These are phyloP conservation scores for Melanotaenia maccullochi DNA, from an alignment of 2,797 vertebrate genomes.

Conservation along the genomic window DNA sequence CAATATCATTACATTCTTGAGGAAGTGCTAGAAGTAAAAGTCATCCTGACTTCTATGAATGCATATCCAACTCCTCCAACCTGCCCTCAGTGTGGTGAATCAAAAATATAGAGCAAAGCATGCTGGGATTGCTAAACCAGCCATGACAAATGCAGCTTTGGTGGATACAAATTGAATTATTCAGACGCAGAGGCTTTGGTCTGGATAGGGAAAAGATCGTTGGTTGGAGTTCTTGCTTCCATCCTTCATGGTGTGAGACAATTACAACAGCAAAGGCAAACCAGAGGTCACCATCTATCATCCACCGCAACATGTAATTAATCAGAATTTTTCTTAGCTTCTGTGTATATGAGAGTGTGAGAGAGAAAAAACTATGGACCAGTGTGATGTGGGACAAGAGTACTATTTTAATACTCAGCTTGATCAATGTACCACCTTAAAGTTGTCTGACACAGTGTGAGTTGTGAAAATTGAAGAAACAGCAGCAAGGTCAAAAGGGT, in stretches of 20 bases:
- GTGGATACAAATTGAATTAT: slow-evolving; percentile 80
- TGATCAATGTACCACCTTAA: slow-evolving; percentile 48
- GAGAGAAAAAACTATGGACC: slow-evolving; percentile 11
- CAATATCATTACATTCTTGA: neutral
- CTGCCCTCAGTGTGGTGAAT: slow-evolving; percentile 50
- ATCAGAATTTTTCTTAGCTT: slow-evolving; percentile 56
- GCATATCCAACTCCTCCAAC: slow-evolving; percentile 37
- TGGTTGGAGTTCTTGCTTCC: slow-evolving; percentile 65
- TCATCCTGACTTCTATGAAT: slow-evolving; percentile 3
- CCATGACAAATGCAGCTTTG: slow-evolving; percentile 74
- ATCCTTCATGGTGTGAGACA: slow-evolving; percentile 66
- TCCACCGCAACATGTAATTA: slow-evolving; percentile 38
- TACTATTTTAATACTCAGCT: slow-evolving; percentile 46
- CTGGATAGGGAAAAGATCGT: slow-evolving; percentile 68
- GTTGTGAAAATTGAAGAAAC: slow-evolving; percentile 47
- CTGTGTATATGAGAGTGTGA: slow-evolving; percentile 6
- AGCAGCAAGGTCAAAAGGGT: slow-evolving; percentile 17
- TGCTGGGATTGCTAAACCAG: slow-evolving; percentile 61
- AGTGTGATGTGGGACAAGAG: slow-evolving; percentile 9
- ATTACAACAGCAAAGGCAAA: slow-evolving; percentile 68
- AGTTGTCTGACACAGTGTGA: slow-evolving; percentile 46
- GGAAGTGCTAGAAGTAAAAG: slow-evolving; percentile 31
- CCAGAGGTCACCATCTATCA: slow-evolving; percentile 73
- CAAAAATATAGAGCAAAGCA: slow-evolving; percentile 62
- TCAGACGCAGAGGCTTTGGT: slow-evolving; percentile 58